Evolutionary conservation across 2,797 vertebrate species (phyloP).

Genomic region (Syndactyla subalaris): DNA sequence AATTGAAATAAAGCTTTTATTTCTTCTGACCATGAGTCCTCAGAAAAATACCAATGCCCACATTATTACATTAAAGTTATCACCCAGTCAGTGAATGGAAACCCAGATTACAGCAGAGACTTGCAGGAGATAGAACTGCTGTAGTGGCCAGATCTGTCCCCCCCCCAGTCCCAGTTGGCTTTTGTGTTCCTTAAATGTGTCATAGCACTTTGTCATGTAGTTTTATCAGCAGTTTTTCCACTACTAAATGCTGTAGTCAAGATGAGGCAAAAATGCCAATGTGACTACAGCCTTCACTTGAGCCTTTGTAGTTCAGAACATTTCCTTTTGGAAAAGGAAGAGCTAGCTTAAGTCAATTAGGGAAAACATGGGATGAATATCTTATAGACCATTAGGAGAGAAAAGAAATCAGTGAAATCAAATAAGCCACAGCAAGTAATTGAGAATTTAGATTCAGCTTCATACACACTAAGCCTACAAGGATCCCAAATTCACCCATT

Average conservation of each 20-base stretch:
- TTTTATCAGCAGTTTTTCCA: neutral
- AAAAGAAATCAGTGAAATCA: neutral
- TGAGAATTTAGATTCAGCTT: constrained; percentile 14
- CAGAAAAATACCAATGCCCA: neutral
- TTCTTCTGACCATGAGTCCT: neutral
- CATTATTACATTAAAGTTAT: neutral
- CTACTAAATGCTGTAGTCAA: neutral
- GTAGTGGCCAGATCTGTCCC: neutral
- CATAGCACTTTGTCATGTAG: neutral
- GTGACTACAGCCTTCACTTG: neutral
- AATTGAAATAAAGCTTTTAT: neutral
- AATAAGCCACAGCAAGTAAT: constrained; percentile 14
- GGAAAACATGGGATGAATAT: neutral
- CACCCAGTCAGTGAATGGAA: neutral
- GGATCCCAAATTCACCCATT: neutral
- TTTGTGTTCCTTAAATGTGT: neutral
- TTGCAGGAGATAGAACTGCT: neutral
- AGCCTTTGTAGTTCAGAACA: neutral
- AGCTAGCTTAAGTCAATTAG: neutral
- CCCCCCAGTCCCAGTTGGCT: neutral
- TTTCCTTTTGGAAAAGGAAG: neutral
- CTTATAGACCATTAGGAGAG: neutral
- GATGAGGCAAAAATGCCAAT: neutral
- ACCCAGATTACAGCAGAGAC: neutral
- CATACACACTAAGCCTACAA: neutral